Evolutionary conservation across 2,113 vertebrate species (phyloP).

Genomic region (Gambusia affinis): DNA sequence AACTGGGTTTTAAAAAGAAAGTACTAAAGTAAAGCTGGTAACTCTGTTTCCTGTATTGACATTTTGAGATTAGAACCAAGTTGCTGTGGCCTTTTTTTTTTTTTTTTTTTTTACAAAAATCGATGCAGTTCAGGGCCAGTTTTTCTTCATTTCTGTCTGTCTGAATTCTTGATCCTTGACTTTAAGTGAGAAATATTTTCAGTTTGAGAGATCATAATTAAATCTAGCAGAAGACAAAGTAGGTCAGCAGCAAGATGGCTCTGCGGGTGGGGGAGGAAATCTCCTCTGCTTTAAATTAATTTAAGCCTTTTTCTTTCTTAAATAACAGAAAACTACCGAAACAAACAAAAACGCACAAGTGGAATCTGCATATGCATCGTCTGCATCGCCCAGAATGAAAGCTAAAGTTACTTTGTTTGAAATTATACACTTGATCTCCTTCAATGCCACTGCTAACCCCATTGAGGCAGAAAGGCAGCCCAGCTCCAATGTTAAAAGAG

Average conservation of each 20-base stretch:
- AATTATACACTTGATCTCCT: constrained; percentile 68
- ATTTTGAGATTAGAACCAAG: constrained; percentile 48
- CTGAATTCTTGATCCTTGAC: constrained; percentile 50
- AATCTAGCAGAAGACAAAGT: constrained; percentile 57
- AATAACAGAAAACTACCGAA: constrained; percentile 30
- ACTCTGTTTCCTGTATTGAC: constrained; percentile 41
- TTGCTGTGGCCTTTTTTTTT: constrained; percentile 43
- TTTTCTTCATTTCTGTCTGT: constrained; percentile 62
- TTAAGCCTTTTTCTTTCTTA: constrained; percentile 32
- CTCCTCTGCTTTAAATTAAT: constrained; percentile 41
- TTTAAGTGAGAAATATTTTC: constrained; percentile 67
- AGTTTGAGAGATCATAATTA: constrained; percentile 58
- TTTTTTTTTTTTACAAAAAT: constrained; percentile 33
- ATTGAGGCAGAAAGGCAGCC: constrained; percentile 52
- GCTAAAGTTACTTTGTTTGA: constrained; percentile 29
- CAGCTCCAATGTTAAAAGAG: constrained; percentile 70
- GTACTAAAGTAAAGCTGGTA: constrained; percentile 36
- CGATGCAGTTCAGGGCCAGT: constrained; percentile 43
- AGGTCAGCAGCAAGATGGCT: constrained; percentile 58
- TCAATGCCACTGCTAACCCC: constrained; percentile 75
- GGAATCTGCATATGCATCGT: not conserved
- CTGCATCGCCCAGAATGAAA: constrained; percentile 9
- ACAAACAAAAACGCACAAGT: constrained; percentile 11
- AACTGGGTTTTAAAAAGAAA: constrained; percentile 20
- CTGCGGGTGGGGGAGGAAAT: constrained; percentile 37